Conservation (phyloP, 1,140 invertebrate species). For the Ladona fulva region DNA sequence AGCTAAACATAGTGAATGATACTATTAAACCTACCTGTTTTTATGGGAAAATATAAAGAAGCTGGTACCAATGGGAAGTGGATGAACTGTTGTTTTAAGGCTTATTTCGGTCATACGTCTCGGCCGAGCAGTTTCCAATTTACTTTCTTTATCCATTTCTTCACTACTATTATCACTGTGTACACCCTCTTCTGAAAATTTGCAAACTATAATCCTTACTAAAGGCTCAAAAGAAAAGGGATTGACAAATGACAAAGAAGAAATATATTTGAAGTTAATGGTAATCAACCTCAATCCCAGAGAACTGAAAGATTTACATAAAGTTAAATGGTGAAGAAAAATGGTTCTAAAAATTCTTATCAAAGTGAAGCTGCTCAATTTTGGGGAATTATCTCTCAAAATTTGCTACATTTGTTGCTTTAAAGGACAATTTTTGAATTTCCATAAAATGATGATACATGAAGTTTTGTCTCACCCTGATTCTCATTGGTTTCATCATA, state of each 20-base stretch:
- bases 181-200: constrained; percentile 34
- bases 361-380: not conserved
- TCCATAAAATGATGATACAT: not conserved
- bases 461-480: constrained; percentile 33
- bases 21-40: constrained; percentile 36
- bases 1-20: constrained; percentile 11
- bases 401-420: no score
- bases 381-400: not conserved
- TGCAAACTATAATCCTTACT: constrained; percentile 17
- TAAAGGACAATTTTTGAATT: not conserved
- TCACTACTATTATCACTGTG: constrained; percentile 41
- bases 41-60: constrained; percentile 48
- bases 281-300: no score
- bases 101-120: constrained; percentile 66
- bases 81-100: constrained; percentile 45
- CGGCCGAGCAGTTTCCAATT: constrained; percentile 56
- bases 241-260: constrained; percentile 8
- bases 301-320: no score
- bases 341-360: not conserved
- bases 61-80: constrained; percentile 54
- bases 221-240: constrained; percentile 1
- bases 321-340: no score
- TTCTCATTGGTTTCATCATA: constrained; percentile 41
- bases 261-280: no score
- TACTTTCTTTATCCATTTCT: constrained; percentile 14